Conservation (phyloP, 2,113 vertebrate species). For the Eira barbara region DNA sequence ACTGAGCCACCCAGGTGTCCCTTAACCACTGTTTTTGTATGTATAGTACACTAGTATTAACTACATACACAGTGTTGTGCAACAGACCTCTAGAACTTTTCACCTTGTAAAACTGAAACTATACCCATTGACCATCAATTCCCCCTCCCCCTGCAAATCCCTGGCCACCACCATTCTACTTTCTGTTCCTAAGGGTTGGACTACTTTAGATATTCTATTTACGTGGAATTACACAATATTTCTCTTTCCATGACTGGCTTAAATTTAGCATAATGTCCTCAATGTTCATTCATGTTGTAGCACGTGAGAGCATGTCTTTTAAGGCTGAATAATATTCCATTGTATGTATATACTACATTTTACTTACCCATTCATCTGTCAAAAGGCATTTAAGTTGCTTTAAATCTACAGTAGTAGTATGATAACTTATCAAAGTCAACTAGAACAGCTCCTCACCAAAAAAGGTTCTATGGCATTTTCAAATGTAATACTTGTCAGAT, state of each 20-base stretch:
- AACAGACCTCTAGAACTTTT: not conserved
- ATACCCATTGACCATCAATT: not conserved
- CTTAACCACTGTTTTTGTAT: not conserved
- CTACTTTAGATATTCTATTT: not conserved
- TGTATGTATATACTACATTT: not conserved
- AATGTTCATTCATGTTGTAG: not conserved
- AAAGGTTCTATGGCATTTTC: not conserved
- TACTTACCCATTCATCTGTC: not conserved
- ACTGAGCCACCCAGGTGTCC: too few species aligned
- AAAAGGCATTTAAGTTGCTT: not conserved
- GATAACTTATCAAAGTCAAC: slow-evolving; percentile 38
- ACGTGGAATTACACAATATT: not conserved
- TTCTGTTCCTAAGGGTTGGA: not conserved
- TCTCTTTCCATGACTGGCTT: not conserved
- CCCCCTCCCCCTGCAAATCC: too few species aligned
- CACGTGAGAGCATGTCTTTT: not conserved
- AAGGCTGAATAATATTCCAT: not conserved
- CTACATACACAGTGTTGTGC: not conserved
- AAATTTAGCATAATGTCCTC: not conserved
- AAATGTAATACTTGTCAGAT: not conserved
- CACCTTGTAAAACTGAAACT: not conserved
- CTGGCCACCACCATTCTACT: not conserved
- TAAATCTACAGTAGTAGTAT: not conserved
- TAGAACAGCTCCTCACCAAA: not conserved
- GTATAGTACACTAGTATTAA: not conserved